Conservation (phyloP, 2,113 vertebrate genomes). For the Cyrtonyx montezumae region DNA sequence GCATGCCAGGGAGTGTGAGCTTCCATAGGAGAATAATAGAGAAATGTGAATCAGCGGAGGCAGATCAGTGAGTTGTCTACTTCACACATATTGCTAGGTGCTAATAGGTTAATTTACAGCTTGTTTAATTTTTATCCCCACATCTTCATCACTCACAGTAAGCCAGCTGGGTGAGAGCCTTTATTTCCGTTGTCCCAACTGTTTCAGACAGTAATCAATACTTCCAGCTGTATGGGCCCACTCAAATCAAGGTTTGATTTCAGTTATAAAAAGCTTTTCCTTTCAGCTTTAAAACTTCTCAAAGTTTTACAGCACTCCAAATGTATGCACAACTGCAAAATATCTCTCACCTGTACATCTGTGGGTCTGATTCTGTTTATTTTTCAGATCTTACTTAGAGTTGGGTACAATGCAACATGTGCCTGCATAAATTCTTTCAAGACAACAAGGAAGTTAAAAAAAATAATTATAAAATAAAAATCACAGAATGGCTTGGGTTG, state of each 20-base stretch:
- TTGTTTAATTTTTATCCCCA: slow-evolving; percentile 26
- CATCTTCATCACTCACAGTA: not conserved
- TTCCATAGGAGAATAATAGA: not conserved
- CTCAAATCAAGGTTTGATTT: not conserved
- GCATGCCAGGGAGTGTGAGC: not conserved
- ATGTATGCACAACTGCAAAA: not conserved
- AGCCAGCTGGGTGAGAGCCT: not conserved
- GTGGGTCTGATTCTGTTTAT: not conserved
- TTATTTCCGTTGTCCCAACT: not conserved
- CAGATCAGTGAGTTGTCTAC: not conserved
- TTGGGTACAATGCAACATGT: not conserved
- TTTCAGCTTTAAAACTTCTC: not conserved
- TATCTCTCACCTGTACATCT: not conserved
- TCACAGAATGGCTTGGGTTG: no score
- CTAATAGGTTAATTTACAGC: slow-evolving; percentile 42
- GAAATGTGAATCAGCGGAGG: not conserved
- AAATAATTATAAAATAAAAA: not conserved
- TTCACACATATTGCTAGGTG: not conserved
- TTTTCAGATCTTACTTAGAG: not conserved
- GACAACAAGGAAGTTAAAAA: not conserved
- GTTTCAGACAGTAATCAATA: not conserved
- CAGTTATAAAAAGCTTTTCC: not conserved
- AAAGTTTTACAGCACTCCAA: not conserved
- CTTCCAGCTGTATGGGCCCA: not conserved
- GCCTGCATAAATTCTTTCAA: not conserved